These are phyloP conservation scores for Polyergus mexicanus DNA, from an alignment of 1,140 invertebrate species.

Conservation along the genomic window DNA sequence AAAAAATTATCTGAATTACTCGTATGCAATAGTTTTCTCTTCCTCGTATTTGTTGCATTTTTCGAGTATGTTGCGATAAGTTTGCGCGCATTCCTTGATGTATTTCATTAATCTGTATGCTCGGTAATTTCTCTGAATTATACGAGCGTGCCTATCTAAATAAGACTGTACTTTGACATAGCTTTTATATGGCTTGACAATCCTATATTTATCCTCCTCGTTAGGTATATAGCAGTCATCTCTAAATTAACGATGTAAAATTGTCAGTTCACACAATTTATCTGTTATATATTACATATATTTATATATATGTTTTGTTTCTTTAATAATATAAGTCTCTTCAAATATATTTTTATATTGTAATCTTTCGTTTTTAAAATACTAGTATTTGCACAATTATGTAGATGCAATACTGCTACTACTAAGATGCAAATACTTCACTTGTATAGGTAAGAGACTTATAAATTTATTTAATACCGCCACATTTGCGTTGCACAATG, in stretches of 20 bases:
- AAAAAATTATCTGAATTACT: slow-evolving; percentile 76
- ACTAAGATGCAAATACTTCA: neutral
- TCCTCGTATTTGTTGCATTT: slow-evolving; percentile 84
- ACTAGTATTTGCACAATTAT: neutral
- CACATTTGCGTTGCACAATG: slow-evolving; percentile 82
- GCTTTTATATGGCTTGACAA: slow-evolving; percentile 87
- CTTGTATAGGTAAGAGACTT: slow-evolving; percentile 15
- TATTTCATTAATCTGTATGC: slow-evolving; percentile 82
- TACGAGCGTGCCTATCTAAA: slow-evolving; percentile 86
- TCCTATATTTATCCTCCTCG: slow-evolving; percentile 87
- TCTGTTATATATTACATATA: neutral
- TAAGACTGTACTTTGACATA: slow-evolving; percentile 87
- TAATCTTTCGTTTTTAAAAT: neutral
- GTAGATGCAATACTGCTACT: neutral
- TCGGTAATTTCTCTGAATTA: slow-evolving; percentile 88
- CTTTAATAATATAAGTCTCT: neutral
- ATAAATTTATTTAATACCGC: slow-evolving; percentile 78
- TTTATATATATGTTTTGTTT: neutral
- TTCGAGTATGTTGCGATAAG: slow-evolving; percentile 76
- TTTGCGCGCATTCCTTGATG: slow-evolving; percentile 76
- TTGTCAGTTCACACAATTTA: neutral
- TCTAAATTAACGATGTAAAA: slow-evolving; percentile 66
- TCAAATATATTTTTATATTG: neutral
- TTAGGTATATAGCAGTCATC: slow-evolving; percentile 87
- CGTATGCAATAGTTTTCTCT: slow-evolving; percentile 71